A percentile compares a stretch with the other conserved stretches of the same genome.
These are phyloP conservation scores for Diloba caeruleocephala DNA, from an alignment of 2,888 invertebrate species.

Conservation along the genomic window DNA sequence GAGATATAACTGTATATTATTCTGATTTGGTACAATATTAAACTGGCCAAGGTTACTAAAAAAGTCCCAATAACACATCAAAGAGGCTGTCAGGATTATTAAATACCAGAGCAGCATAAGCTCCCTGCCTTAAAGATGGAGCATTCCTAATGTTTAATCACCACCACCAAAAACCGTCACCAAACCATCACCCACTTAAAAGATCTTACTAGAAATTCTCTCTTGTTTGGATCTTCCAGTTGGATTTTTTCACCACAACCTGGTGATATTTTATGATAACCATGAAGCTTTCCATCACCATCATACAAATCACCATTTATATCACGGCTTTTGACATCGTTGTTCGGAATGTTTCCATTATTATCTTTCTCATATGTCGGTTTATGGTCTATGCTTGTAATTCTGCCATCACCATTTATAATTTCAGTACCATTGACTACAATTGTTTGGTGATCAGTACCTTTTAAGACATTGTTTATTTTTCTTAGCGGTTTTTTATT, in stretches of 20 bases:
- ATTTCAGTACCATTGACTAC: constrained; percentile 35
- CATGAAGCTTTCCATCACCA: constrained; percentile 67
- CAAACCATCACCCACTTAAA: constrained; percentile 46
- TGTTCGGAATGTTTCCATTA: constrained; percentile 40
- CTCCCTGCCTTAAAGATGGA: too few relatives aligned
- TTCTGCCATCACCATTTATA: constrained; percentile 22
- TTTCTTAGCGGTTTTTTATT: constrained; percentile 43
- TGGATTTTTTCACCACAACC: constrained; percentile 78
- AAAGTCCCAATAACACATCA: too few relatives aligned
- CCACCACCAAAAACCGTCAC: not conserved
- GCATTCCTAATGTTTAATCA: constrained; percentile 7
- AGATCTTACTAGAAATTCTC: constrained; percentile 78
- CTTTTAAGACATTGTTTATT: constrained; percentile 40
- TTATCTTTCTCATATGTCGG: constrained; percentile 21
- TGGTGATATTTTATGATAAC: constrained; percentile 75
- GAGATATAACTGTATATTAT: too few relatives aligned
- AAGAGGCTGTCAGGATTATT: too few relatives aligned
- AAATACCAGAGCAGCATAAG: too few relatives aligned
- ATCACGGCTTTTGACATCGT: constrained; percentile 29
- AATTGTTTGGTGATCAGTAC: constrained; percentile 5
- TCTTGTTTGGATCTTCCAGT: constrained; percentile 79
- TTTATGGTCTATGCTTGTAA: constrained; percentile 13
- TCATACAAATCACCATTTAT: constrained; percentile 52
- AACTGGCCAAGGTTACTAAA: too few relatives aligned
- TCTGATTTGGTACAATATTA: too few relatives aligned